Conservation (phyloP, 35 echinoderm and acorn worm genomes). For the Apostichopus californicus region DNA sequence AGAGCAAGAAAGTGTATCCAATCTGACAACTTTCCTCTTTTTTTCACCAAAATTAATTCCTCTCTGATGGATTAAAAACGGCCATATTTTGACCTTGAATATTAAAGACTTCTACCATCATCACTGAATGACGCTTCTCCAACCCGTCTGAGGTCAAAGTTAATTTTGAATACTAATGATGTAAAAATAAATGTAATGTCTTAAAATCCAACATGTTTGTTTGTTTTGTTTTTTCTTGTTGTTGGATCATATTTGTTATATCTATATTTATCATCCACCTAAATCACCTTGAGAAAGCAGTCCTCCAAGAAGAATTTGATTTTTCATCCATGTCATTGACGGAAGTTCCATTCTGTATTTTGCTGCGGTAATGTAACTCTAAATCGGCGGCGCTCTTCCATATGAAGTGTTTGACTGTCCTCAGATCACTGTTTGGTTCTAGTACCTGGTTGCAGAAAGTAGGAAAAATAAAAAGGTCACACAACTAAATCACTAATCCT, state of each 20-base stretch:
- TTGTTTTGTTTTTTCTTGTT: too few species aligned
- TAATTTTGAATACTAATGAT: not conserved
- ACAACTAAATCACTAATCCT: too few species aligned
- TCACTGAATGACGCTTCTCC: too few species aligned
- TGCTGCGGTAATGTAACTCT: conserved; percentile 80
- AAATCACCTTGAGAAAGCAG: conserved; percentile 44
- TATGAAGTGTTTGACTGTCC: conserved; percentile 97
- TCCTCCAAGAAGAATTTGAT: conserved; percentile 47
- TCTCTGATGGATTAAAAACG: too few species aligned
- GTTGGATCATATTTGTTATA: too few species aligned
- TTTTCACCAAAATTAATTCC: too few species aligned
- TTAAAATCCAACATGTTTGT: not conserved
- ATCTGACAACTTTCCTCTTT: too few species aligned
- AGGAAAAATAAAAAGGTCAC: too few species aligned
- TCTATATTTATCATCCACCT: not conserved
- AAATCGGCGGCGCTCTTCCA: conserved; percentile 94
- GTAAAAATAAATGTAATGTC: not conserved
- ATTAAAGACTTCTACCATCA: too few species aligned
- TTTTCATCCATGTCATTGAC: conserved; percentile 40
- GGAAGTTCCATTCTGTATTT: conserved; percentile 53
- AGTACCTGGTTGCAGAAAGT: conserved; percentile 62
- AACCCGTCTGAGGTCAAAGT: not conserved
- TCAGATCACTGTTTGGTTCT: conserved; percentile 87
- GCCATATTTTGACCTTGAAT: too few species aligned
- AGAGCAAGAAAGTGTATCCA: too few species aligned